Percentiles rank a stretch among this genome's conserved stretches.
phyloP scores from a whole-genome alignment of 2,113 vertebrate species.

The Microcebus griseorufus region DNA sequence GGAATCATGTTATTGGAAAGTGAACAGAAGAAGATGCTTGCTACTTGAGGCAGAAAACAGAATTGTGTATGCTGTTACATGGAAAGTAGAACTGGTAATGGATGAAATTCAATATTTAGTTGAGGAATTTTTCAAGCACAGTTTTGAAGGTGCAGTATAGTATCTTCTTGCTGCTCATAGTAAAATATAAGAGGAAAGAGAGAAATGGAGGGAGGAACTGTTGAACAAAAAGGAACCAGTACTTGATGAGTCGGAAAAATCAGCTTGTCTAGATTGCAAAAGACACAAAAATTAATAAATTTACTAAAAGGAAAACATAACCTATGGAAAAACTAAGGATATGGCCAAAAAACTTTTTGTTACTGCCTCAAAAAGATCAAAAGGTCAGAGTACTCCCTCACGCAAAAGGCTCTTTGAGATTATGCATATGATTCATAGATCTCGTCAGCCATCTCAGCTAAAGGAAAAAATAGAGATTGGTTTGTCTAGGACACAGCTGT shows the following conservation, averaged over 20 bases:
- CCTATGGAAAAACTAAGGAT: not conserved
- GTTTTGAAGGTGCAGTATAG: not conserved
- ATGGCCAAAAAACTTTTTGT: not conserved
- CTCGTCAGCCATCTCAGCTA: not conserved
- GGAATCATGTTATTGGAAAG: not conserved
- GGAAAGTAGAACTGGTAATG: not conserved
- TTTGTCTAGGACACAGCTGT: not conserved
- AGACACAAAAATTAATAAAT: not conserved
- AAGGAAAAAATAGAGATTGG: not conserved
- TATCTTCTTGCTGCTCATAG: not conserved
- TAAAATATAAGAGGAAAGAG: not conserved
- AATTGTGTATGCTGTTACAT: not conserved
- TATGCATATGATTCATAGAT: not conserved
- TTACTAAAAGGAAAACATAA: not conserved
- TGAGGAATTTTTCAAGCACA: not conserved
- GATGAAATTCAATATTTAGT: not conserved
- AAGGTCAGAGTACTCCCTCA: not conserved
- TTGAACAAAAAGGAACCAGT: not conserved
- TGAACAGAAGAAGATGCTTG: not conserved
- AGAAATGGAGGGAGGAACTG: not conserved
- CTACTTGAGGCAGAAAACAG: not conserved
- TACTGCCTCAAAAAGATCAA: not conserved
- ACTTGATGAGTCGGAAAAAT: not conserved
- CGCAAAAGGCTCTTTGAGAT: not conserved
- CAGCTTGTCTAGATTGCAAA: not conserved